Evolutionary conservation across 2,797 vertebrate species (phyloP).

Genomic region (Amniataba percoides): DNA sequence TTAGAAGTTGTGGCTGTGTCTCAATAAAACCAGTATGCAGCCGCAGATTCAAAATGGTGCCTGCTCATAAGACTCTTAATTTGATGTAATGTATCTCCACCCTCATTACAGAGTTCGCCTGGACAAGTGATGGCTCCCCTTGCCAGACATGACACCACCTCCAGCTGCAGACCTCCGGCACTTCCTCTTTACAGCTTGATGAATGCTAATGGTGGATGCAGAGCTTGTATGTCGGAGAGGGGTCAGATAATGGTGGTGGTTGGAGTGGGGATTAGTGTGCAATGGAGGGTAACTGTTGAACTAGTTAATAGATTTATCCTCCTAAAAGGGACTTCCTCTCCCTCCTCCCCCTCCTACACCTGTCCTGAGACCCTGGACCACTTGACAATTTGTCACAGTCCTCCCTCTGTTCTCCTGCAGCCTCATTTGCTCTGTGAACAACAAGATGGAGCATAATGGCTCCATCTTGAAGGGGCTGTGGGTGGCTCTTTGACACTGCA

Average conservation of each 20-base stretch:
- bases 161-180: constrained; percentile 42
- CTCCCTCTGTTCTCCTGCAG: constrained; percentile 46
- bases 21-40: background rate
- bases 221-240: constrained; percentile 44
- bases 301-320: constrained; percentile 72
- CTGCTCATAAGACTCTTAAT: constrained; percentile 48
- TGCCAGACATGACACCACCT: constrained; percentile 57
- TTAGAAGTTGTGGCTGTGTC: background rate
- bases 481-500: constrained; percentile 46
- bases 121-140: constrained; percentile 51
- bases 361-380: constrained; percentile 55
- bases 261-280: constrained; percentile 46
- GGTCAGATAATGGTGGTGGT: constrained; percentile 42
- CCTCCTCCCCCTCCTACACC: constrained; percentile 56
- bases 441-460: constrained; percentile 57
- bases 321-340: constrained; percentile 43
- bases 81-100: constrained; percentile 55
- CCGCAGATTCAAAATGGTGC: constrained; percentile 25
- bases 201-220: constrained; percentile 68
- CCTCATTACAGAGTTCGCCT: constrained; percentile 54
- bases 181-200: constrained; percentile 72
- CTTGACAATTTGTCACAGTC: constrained; percentile 62
- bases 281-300: constrained; percentile 69
- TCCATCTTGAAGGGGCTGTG: constrained; percentile 34
- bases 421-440: constrained; percentile 60